Conservation (phyloP, 2,888 invertebrate species). For the Gymnocheta viridis region DNA sequence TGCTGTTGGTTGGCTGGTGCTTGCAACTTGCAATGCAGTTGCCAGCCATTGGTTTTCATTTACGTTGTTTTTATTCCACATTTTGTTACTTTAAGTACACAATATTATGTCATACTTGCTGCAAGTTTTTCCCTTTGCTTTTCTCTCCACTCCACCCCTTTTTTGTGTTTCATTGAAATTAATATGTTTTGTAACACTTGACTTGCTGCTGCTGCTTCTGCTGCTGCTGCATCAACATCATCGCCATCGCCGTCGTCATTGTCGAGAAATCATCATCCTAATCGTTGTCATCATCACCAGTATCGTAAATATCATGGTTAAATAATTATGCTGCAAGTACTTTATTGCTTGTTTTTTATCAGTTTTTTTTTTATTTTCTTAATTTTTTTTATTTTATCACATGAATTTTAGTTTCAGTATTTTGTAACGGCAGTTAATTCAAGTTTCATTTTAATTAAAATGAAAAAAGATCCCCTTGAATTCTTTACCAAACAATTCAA, state of each 20-base stretch:
- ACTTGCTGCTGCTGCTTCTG: slow-evolving; percentile 60
- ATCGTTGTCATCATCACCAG: slow-evolving; percentile 1
- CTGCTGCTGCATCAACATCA: slow-evolving; percentile 46
- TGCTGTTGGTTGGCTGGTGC: neutral
- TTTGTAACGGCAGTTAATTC: slow-evolving; percentile 69
- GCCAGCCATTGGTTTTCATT: slow-evolving; percentile 28
- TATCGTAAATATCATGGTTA: slow-evolving; percentile 62
- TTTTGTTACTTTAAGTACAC: slow-evolving; percentile 47
- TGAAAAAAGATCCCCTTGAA: slow-evolving; percentile 53
- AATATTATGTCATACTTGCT: slow-evolving; percentile 65
- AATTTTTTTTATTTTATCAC: slow-evolving; percentile 1
- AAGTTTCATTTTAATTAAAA: slow-evolving; percentile 54
- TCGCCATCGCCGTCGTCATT: slow-evolving; percentile 10
- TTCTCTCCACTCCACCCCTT: neutral
- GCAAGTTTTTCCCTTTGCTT: slow-evolving; percentile 25
- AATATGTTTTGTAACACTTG: slow-evolving; percentile 69
- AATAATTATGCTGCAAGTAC: slow-evolving; percentile 54
- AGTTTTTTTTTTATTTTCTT: neutral
- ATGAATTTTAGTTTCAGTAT: slow-evolving; percentile 38
- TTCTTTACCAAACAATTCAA: slow-evolving; percentile 50
- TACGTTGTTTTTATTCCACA: slow-evolving; percentile 14
- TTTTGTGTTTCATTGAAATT: slow-evolving; percentile 60
- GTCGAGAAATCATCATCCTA: slow-evolving; percentile 33
- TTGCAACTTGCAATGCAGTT: slow-evolving; percentile 16
- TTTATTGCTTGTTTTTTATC: neutral